Base-by-base conservation (phyloP, 2,797 vertebrate species). In the Tragopan temminckii region DNA sequence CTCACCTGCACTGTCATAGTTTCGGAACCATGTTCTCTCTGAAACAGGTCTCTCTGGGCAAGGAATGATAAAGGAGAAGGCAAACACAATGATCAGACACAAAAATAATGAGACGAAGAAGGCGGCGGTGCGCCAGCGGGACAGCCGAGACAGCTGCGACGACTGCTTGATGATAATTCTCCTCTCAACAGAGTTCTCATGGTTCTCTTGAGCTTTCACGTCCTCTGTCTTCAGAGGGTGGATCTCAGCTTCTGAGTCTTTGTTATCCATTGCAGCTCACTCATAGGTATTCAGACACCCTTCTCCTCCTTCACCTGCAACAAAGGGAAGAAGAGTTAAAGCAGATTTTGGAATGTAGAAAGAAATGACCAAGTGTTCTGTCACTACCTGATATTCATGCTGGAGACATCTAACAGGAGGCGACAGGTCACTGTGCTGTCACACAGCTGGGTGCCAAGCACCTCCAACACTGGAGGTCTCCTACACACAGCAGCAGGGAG, bases 51-150 rank as follows among this genome's bases (percentile, higher is more conserved):
- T 97, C 52, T 98, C 98, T 0, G 99, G 99, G 94, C 99, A 99
- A 3, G 99, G 99, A 91, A 99, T 98, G 96, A 99, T 96, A 85
- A 99, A 99, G 2, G 99, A 99, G 97, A 99, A 99, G 81, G 99
- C 98, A 74, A 99, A 99, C 48, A 99, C 98, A 17, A 98, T 98
- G 5, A 97, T 96, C 42, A 99, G 98, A 94, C 99, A 99, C 72
- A 98, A 69, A 77, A 99, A 99, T 21, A 99, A 86, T 0, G 99
- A 98, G 55, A 99, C 71, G 93, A 99, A 99, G 95, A 99, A 99
- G 21, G 98, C 97, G 0, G 97, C 98, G 0, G 98, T 98, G 50
- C 99, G 98, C 98, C 99, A 99, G 1, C 98, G 98, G 8, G 98
- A 98, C 57, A 99, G 94, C 38, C 96, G 98, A 21, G 98, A 89